phyloP scores from a whole-genome alignment of 2,797 vertebrate genomes.

The Florisuga fusca region DNA sequence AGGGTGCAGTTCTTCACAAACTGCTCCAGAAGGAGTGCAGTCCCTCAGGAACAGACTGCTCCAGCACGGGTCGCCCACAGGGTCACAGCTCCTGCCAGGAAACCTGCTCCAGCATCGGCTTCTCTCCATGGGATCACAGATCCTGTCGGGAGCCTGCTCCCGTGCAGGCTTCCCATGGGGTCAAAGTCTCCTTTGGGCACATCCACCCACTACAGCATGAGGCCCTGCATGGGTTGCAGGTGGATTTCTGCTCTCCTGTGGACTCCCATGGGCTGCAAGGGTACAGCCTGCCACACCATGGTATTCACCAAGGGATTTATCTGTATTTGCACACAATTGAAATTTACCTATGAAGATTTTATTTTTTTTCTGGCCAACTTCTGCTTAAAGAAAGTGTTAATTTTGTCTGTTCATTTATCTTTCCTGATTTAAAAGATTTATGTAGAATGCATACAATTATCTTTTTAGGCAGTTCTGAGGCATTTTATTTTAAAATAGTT shows the following conservation, averaged over 20 bases:
- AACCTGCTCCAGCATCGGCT: too few species aligned
- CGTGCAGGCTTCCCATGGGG: neutral
- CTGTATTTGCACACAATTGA: neutral
- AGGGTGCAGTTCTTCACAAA: too few species aligned
- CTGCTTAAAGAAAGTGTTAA: neutral
- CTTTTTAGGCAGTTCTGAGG: neutral
- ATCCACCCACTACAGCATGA: neutral
- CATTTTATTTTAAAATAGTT: neutral
- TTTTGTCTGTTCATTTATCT: neutral
- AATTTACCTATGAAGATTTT: neutral
- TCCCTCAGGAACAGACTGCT: neutral
- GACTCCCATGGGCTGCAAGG: neutral
- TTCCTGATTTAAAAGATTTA: neutral
- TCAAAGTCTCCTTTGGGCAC: neutral
- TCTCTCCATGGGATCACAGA: neutral
- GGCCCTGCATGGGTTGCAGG: too few species aligned
- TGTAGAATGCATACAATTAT: neutral
- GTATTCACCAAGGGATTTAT: neutral
- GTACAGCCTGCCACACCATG: neutral
- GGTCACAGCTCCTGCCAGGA: neutral
- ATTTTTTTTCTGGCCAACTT: neutral
- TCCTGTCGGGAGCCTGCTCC: too few species aligned
- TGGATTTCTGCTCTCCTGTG: neutral
- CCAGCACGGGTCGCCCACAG: neutral
- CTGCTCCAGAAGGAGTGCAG: neutral